A percentile compares a stretch with the other conserved stretches of the same genome.
These are phyloP conservation scores for Romanogobio albipinnatus DNA, from an alignment of 2,113 vertebrate species.

Conservation along the genomic window DNA sequence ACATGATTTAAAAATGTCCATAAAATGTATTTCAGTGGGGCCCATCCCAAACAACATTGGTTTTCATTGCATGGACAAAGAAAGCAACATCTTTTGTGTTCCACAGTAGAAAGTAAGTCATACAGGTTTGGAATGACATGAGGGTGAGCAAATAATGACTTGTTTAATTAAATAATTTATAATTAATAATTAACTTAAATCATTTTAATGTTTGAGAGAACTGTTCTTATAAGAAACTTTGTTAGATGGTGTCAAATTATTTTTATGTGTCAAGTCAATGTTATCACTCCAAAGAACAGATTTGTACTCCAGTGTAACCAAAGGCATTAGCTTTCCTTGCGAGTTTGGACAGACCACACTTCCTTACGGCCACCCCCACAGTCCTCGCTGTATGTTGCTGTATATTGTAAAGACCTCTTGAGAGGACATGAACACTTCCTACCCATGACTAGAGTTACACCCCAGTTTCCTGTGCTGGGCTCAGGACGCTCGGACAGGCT, in stretches of 20 bases:
- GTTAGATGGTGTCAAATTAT: not conserved
- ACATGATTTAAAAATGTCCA: too few relatives aligned
- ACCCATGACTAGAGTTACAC: slow-evolving; percentile 60
- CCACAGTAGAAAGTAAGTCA: not conserved
- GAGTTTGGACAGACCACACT: slow-evolving; percentile 29
- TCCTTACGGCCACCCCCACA: slow-evolving; percentile 24
- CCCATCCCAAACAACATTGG: too few relatives aligned
- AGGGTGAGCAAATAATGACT: not conserved
- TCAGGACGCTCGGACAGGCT: slow-evolving; percentile 55
- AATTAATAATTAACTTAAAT: too few relatives aligned
- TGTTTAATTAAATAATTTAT: too few relatives aligned
- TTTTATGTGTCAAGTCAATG: not conserved
- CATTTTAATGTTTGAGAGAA: not conserved
- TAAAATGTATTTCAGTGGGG: too few relatives aligned
- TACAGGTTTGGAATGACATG: not conserved
- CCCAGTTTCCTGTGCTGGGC: slow-evolving; percentile 66
- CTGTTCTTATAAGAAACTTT: not conserved
- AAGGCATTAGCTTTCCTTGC: slow-evolving; percentile 16
- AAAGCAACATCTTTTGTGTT: not conserved
- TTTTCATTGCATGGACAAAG: not conserved
- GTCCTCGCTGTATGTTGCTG: not conserved
- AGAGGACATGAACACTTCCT: slow-evolving; percentile 76
- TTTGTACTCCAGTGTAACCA: not conserved
- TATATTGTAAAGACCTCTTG: slow-evolving; percentile 41
- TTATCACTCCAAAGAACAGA: not conserved